Base-by-base conservation (phyloP, 2,113 vertebrate species). In the Phalacrocorax pelagicus region DNA sequence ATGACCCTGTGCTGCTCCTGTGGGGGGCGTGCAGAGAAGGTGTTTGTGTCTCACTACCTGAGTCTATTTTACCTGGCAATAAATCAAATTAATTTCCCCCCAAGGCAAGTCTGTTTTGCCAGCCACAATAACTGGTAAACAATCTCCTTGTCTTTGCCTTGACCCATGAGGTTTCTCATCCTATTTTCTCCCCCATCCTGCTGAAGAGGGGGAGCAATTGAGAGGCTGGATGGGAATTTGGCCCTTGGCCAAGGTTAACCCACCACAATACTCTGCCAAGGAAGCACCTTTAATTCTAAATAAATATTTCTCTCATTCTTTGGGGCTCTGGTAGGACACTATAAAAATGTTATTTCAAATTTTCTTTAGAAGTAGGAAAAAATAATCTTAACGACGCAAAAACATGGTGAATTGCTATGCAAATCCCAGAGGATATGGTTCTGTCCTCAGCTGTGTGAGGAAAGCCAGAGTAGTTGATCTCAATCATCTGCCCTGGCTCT, bases 1-100 rank as follows among this genome's bases (percentile, higher is more conserved):
- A 20, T 29, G 22, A 16, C 38, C 7, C 15, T 0, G 0, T 34
- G 46, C 44, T 1, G 2, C 16, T 59, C 36, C 11, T 3, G 11
- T 51, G 15, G 2, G 1, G 10, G 1, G 29, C 12, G 27, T 18
- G 15, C 2, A 2, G 7, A 14, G 19, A 36, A 34, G 49, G 9
- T 82, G 21, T 30, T 61, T 38, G 29, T 40, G 32, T 62, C 47
- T 69, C 12, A 27, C n/a, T 46, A 22, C n/a, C 24, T 36, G 11
- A 32, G 7, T 61, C 29, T 67, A 1, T 54, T 81, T 67, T 61
- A 55, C 24, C 8, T 67, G 24, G 13, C 34, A 40, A 40, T 40
- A 63, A 19, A 40, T 40, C 15, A 54, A 40, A 47, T 40, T 47
- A 42, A 55, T 67, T 47, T 40, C 7, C 18, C 11, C 11, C 24